phyloP scores from a whole-genome alignment of 2,797 vertebrate species.

The Mycteria americana region DNA sequence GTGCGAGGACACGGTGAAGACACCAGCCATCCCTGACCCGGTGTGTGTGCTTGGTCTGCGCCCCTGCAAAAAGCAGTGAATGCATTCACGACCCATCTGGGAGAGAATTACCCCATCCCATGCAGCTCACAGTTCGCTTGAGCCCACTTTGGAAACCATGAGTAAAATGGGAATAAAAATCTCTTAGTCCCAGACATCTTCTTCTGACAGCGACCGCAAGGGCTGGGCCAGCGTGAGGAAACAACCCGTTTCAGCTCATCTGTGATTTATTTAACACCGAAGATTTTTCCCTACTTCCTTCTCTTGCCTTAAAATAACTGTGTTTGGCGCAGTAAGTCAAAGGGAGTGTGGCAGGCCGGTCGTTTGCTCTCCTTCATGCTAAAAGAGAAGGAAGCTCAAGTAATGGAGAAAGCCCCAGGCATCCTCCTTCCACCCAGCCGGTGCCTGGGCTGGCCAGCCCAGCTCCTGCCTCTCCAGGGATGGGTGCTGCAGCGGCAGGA shows the following conservation, averaged over 20 bases:
- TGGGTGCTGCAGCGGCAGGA: not conserved
- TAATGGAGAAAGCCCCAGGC: not conserved
- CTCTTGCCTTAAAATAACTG: not conserved
- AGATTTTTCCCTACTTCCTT: not conserved
- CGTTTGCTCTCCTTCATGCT: not conserved
- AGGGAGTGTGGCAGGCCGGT: not conserved
- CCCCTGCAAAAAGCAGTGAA: not conserved
- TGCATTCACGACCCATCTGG: not conserved
- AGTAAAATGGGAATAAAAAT: not conserved
- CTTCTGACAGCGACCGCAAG: not conserved
- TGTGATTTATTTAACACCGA: not conserved
- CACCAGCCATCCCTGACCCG: not conserved
- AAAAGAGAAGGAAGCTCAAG: not conserved
- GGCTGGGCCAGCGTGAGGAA: not conserved
- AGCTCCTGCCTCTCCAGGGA: not conserved
- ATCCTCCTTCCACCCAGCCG: not conserved
- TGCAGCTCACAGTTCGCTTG: not conserved
- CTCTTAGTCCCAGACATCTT: not conserved
- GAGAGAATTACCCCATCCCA: not conserved
- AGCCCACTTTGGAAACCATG: not conserved
- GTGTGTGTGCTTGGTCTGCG: not conserved
- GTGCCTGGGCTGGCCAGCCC: rapidly evolving
- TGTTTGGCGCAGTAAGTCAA: not conserved
- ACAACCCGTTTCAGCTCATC: not conserved
- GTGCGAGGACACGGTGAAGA: not conserved